A percentile compares a stretch with the other conserved stretches of the same genome.
These are phyloP conservation scores for Aquatica leii DNA, from an alignment of 2,888 invertebrate species.

Conservation along the genomic window DNA sequence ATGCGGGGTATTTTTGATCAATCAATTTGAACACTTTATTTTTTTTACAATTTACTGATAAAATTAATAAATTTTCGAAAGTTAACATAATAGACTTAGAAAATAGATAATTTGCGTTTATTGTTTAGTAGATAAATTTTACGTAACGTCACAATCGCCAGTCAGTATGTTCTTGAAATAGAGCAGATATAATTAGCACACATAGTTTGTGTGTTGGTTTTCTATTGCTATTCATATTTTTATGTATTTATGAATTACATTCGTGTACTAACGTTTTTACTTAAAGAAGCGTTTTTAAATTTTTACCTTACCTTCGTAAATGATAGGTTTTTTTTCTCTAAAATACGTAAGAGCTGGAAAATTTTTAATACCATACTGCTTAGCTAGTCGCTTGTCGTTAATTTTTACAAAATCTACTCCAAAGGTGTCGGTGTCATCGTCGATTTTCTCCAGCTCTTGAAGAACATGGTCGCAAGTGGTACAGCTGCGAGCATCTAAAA, in stretches of 20 bases:
- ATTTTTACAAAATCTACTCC: slow-evolving; percentile 96
- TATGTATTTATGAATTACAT: background rate
- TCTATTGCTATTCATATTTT: slow-evolving; percentile 5
- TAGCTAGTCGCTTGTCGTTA: slow-evolving; percentile 95
- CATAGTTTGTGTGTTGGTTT: background rate
- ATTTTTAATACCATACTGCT: slow-evolving; percentile 94
- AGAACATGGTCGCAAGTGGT: slow-evolving; percentile 91
- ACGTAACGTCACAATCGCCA: slow-evolving; percentile 4
- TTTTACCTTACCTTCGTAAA: slow-evolving; percentile 84
- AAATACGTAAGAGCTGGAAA: slow-evolving; percentile 97
- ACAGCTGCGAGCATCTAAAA: slow-evolving; percentile 88
- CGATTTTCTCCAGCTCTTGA: slow-evolving; percentile 92
- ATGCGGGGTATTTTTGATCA: too few species aligned
- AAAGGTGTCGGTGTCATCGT: slow-evolving; percentile 93
- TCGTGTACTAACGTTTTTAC: too few species aligned
- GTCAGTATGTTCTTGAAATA: background rate
- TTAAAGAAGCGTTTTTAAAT: too few species aligned
- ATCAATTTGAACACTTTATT: too few species aligned
- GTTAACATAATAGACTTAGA: background rate
- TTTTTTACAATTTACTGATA: too few species aligned
- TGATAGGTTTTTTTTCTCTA: slow-evolving; percentile 94
- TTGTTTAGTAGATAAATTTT: background rate
- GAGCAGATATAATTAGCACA: slow-evolving; percentile 8
- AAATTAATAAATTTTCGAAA: too few species aligned
- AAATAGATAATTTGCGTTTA: slow-evolving; percentile 4